These are phyloP conservation scores for Drosophila quinaria DNA, from an alignment of 2,888 invertebrate species.

Conservation along the genomic window DNA sequence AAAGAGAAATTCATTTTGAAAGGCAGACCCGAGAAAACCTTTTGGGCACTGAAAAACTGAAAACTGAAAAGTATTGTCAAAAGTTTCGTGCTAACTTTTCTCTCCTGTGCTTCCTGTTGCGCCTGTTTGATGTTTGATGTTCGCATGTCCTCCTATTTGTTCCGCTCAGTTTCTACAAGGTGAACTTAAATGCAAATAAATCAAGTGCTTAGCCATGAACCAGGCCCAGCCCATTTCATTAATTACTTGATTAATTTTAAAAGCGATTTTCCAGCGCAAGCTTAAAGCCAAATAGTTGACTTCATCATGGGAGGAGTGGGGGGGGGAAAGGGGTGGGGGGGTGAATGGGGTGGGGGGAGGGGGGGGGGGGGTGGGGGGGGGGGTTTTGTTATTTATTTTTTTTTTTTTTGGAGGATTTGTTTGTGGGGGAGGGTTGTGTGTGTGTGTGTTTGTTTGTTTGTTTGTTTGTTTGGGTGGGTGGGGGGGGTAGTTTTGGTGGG, in stretches of 20 bases:
- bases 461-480: too few species aligned
- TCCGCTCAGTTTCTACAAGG: constrained; percentile 40
- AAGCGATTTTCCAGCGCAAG: too few species aligned
- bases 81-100: constrained; percentile 46
- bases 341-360: too few species aligned
- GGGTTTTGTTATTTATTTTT: too few species aligned
- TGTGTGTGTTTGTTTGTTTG: too few species aligned
- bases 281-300: too few species aligned
- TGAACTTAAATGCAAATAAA: constrained; percentile 59
- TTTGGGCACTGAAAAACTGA: constrained; percentile 12
- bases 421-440: too few species aligned
- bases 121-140: constrained; percentile 69
- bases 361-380: too few species aligned
- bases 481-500: too few species aligned
- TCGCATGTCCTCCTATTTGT: constrained; percentile 36
- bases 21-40: constrained; percentile 25
- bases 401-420: too few species aligned
- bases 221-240: constrained; percentile 43
- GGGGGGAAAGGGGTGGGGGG: too few species aligned
- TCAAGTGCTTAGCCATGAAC: constrained; percentile 49
- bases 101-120: constrained; percentile 44
- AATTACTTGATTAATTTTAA: constrained; percentile 60
- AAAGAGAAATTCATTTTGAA: constrained; percentile 26
- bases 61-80: constrained; percentile 34
- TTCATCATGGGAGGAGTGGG: too few species aligned